Base-by-base conservation (phyloP, 2,113 vertebrate species). In the Otocyon megalotis region DNA sequence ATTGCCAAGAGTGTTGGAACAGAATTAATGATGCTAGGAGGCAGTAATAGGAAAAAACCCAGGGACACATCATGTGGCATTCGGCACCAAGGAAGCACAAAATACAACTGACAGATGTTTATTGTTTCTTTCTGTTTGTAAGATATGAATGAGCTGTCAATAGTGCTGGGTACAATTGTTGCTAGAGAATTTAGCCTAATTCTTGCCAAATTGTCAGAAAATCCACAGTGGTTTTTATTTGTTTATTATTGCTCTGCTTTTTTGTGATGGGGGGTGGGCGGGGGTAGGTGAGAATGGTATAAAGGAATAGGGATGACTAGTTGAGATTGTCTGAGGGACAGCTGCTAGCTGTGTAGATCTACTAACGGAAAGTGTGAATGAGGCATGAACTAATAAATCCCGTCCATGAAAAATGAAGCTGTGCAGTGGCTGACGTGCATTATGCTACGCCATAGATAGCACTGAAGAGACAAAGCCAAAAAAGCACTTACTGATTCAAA, bases 41-140 rank as follows among this genome's bases (percentile, higher is more conserved):
- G 14, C 24, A 58, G 50, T 96, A 30, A 54, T 63, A 82, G 81
- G 77, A 96, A 96, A 85, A 96, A 80, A 0, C 1, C 32, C 6
- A 71, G 15, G 15, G 72, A 91, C 28, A 48, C 95, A 96, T 43
- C 53, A 30, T 14, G 9, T 62, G 76, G 84, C 32, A 85, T 37
- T 37, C 12, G 60, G 43, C 48, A 96, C 58, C 22, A 92, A 95
- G 94, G 96, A 97, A 95, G 26, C 14, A 43, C 82, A 95, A 96
- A 69, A 92, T 48, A 22, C 28, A 97, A 86, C 56, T 81, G 74
- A 91, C 96, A 94, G 86, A 83, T 50, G 0, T 77, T 95, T 71
- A 26, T 88, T 88, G 9, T 88, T 97, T 93, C 50, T 58, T 71
- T 26, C 22, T 71, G 58, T 53, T 79, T 93, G 56, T 94, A 91